Evolutionary conservation across 1,140 invertebrate species (phyloP), one percentile per base, ranked within the genome.

Genomic region (Leptinotarsa lineolata): DNA sequence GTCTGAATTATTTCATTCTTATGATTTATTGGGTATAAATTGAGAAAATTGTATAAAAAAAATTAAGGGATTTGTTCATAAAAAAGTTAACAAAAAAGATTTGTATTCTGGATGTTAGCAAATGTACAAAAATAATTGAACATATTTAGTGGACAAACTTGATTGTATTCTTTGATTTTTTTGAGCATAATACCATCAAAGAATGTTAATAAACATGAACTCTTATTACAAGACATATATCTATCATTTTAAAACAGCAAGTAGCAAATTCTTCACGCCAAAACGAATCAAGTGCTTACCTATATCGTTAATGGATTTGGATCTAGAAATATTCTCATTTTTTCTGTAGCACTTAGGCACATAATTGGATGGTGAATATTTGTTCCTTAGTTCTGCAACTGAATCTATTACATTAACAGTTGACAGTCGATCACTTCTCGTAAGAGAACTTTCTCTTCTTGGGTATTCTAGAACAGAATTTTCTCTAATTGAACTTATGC

Each of bases 301-400:
- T 44, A 88, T 87, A 73, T 88, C 88, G 73, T 87, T 88, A 3
- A 86, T 88, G 22, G 86, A 88, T 1, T 88, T 88, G 4, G 88
- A 88, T 44, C 87, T 80, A 5, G 86, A 84, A 63, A 83, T 85
- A 75, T 86, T 80, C 30, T 85, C 76, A 70, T 79, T 80, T 20
- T 75, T 88, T 68, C 88, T 82, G 68, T 88, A 85, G 5, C 88
- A 87, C 30, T 88, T 85, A 11, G 90, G 89, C 66, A 89, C 85
- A 80, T 91, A 91, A 73, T 88, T 88, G 5, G 87, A 82, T 11
- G 89, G 88, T 1, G 89, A 90, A 77, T 91, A 91, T 76, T 89
- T 90, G 70, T 87, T 88, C 76, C 88, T 88, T 4, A 91, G 78
- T 63, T 91, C 90, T 3, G 88, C 87, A 0, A 87, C 85, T 0